A percentile compares a stretch with the other conserved stretches of the same genome.
Evolutionary conservation across 1,140 invertebrate genomes (phyloP).

Genomic region (Melipona quadrifasciata): DNA sequence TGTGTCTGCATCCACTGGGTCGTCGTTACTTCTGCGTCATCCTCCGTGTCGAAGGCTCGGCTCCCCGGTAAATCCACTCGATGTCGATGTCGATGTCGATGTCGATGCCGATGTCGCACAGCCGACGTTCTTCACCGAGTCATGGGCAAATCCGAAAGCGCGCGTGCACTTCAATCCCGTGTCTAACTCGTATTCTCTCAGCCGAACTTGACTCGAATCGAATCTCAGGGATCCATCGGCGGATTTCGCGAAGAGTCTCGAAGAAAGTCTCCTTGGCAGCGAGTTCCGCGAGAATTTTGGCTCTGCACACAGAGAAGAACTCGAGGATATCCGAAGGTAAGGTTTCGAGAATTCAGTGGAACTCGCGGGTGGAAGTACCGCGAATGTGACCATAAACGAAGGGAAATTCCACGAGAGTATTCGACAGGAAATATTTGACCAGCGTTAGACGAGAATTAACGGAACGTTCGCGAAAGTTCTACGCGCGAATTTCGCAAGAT

Average conservation of each 20-base stretch:
- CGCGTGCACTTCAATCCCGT: neutral
- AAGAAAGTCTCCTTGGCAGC: neutral
- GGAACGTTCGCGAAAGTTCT: no score
- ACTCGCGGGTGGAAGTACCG: no score
- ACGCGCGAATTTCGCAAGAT: no score
- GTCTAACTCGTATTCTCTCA: neutral
- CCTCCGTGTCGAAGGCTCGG: slow-evolving; percentile 4
- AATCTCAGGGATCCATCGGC: no score
- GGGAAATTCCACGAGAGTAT: neutral
- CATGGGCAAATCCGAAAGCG: neutral
- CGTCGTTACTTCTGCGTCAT: slow-evolving; percentile 9
- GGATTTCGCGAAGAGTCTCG: no score
- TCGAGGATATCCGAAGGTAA: neutral
- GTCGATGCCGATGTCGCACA: neutral
- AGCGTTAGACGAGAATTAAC: neutral
- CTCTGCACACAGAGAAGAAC: no score
- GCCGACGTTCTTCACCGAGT: neutral
- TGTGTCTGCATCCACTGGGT: slow-evolving; percentile 10
- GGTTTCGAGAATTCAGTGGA: neutral
- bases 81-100: neutral
- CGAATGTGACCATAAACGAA: no score
- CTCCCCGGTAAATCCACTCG: slow-evolving; percentile 5
- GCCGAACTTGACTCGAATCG: neutral
- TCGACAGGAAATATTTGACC: no score
- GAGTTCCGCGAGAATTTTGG: neutral